phyloP scores from a whole-genome alignment of 2,888 invertebrate genomes.

The Linyphia triangularis region DNA sequence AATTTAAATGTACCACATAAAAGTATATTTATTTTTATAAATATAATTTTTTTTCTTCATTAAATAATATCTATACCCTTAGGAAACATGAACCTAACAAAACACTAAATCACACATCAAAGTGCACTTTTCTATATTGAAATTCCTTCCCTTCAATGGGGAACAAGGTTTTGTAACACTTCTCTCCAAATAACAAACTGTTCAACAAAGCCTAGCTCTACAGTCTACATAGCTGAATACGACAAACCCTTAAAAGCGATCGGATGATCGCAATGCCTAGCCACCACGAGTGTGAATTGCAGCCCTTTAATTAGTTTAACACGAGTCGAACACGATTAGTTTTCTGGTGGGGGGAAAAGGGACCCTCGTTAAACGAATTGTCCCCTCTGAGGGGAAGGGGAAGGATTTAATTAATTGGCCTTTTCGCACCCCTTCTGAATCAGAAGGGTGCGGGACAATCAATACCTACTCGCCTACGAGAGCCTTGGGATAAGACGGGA shows the following conservation, averaged over 20 bases:
- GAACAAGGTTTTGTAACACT: too few species aligned
- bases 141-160: too few species aligned
- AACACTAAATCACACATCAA: too few species aligned
- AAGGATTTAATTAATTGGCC: conserved; percentile 68
- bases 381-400: conserved; percentile 17
- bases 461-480: conserved; percentile 58
- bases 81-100: too few species aligned
- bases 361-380: conserved; percentile 59
- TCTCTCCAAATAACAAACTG: background rate
- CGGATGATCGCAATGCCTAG: conserved; percentile 23
- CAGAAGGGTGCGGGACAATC: conserved; percentile 45
- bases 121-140: too few species aligned
- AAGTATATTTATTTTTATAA: too few species aligned
- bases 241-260: conserved; percentile 6
- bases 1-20: too few species aligned
- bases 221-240: background rate
- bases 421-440: conserved; percentile 35
- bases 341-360: conserved; percentile 1
- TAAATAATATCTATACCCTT: too few species aligned
- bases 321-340: conserved; percentile 57
- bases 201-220: background rate
- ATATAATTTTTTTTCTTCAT: too few species aligned
- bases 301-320: conserved; percentile 73
- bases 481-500: conserved; percentile 46
- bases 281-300: conserved; percentile 38